Evolutionary conservation across 2,113 vertebrate genomes (phyloP).

Genomic region (Dermatemys mawii): DNA sequence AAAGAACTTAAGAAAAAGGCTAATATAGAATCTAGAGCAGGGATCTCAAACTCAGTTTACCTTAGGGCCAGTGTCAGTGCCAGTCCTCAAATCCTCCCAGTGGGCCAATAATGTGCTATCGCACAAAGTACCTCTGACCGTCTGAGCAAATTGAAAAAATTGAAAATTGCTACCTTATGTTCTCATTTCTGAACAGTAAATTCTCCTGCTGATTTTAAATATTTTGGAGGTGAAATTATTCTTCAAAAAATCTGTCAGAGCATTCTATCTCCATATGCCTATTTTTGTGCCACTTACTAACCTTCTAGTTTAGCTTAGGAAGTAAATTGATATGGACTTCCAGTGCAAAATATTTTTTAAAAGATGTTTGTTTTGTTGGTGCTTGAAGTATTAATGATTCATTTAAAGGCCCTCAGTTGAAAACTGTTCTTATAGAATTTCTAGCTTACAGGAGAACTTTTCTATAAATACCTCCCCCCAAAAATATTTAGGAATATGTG

Average conservation of each 20-base stretch:
- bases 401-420: not conserved
- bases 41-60: no score
- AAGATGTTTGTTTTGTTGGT: not conserved
- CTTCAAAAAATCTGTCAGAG: not conserved
- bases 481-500: not conserved
- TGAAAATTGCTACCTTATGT: fast-evolving
- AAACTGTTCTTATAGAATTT: not conserved
- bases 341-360: not conserved
- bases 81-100: no score
- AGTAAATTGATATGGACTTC: not conserved
- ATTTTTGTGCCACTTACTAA: not conserved
- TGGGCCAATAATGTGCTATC: not conserved
- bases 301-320: not conserved
- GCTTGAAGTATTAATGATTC: slow-evolving; percentile 7
- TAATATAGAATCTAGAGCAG: not conserved
- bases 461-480: not conserved
- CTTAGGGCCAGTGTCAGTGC: no score
- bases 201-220: not conserved
- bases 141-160: not conserved
- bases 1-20: not conserved
- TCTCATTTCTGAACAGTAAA: not conserved
- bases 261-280: not conserved
- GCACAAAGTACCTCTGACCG: fast-evolving
- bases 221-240: not conserved
- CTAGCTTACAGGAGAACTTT: not conserved